phyloP scores from a whole-genome alignment of 2,113 vertebrate genomes.

The Meriones unguiculatus region DNA sequence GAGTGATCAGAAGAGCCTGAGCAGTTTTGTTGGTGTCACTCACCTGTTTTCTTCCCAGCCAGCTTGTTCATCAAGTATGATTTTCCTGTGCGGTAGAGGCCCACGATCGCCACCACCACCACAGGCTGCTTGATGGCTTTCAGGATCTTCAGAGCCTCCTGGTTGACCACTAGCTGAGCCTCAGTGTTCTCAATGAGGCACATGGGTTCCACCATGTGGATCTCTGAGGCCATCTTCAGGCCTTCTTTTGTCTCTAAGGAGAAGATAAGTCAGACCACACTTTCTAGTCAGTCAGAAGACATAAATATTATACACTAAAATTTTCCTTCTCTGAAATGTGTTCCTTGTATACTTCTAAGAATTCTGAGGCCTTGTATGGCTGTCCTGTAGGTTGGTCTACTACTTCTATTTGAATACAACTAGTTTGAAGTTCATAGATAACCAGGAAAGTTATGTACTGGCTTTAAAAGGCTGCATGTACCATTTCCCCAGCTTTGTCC shows the following conservation, averaged over 20 bases:
- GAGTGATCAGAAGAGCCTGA: neutral
- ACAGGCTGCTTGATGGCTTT: conserved; percentile 52
- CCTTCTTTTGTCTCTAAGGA: neutral
- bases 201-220: neutral
- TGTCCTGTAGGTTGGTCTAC: neutral
- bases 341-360: neutral
- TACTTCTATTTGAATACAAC: neutral
- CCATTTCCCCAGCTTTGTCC: neutral
- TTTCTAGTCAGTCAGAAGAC: neutral
- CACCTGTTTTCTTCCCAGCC: conserved; percentile 66
- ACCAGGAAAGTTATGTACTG: neutral
- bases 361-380: too few relatives aligned
- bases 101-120: conserved; percentile 45
- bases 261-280: neutral
- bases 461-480: neutral
- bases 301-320: neutral
- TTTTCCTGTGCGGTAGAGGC: conserved; percentile 60
- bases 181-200: conserved; percentile 27
- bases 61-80: conserved; percentile 81
- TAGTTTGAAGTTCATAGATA: neutral
- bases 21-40: neutral
- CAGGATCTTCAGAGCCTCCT: neutral
- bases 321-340: neutral
- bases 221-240: neutral
- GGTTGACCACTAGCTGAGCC: neutral